These are phyloP conservation scores for Caenorhabditis panamensis DNA, from an alignment of 2,888 invertebrate genomes.

Conservation along the genomic window DNA sequence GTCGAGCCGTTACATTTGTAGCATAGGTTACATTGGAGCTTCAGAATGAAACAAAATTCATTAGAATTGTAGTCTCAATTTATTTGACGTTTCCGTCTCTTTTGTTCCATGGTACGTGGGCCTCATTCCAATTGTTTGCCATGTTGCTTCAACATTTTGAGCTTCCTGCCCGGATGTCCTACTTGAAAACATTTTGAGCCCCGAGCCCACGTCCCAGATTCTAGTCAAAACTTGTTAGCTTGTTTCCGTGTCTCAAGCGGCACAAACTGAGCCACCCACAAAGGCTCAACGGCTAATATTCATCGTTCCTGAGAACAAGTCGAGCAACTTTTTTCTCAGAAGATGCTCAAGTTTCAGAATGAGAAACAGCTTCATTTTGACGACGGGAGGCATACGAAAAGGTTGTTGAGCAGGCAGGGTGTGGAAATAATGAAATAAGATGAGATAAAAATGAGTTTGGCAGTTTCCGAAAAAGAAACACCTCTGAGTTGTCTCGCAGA, in stretches of 20 bases:
- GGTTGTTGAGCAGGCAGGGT: too few species aligned
- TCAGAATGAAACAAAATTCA: slow-evolving; percentile 22
- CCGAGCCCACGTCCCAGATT: slow-evolving; percentile 2
- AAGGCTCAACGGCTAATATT: background rate
- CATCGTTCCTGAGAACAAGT: background rate
- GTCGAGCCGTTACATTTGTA: too few species aligned
- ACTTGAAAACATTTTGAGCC: slow-evolving; percentile 7
- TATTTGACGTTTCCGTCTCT: slow-evolving; percentile 31
- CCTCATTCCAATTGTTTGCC: slow-evolving; percentile 39
- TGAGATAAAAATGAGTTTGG: background rate
- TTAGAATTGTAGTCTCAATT: slow-evolving; percentile 35
- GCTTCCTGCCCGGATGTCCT: background rate
- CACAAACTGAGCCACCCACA: background rate
- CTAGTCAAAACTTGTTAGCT: background rate
- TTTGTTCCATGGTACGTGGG: slow-evolving; percentile 15
- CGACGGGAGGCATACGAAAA: too few species aligned
- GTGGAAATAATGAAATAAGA: background rate
- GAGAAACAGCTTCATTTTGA: too few species aligned
- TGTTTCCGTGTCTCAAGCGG: too few species aligned
- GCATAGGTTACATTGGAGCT: slow-evolving; percentile 8
- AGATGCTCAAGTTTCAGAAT: background rate
- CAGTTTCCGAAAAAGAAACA: slow-evolving; percentile 2
- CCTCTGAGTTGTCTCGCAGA: background rate
- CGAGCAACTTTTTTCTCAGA: background rate
- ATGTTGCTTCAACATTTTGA: slow-evolving; percentile 27